Percentiles rank a stretch among this genome's conserved stretches.
These are phyloP conservation scores for Globodera rostochiensis DNA, from an alignment of 1,140 invertebrate species.

Conservation along the genomic window DNA sequence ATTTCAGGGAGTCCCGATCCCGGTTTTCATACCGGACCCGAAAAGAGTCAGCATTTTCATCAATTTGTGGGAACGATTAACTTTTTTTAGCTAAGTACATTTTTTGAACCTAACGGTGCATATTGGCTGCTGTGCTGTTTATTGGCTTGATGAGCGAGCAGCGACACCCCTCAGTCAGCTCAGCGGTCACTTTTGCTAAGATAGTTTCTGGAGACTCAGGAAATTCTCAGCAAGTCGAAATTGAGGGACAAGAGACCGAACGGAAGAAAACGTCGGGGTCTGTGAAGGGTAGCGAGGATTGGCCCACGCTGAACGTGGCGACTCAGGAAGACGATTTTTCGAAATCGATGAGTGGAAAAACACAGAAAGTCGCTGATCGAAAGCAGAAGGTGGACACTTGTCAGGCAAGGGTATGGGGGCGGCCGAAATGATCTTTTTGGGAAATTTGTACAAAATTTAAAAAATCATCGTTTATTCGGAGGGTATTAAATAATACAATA, in stretches of 20 bases:
- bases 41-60: neutral
- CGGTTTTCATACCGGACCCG: neutral
- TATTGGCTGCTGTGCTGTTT: neutral
- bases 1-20: neutral
- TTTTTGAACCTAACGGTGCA: neutral
- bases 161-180: neutral
- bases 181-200: neutral
- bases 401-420: no score
- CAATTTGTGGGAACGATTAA: no score
- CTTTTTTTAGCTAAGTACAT: neutral
- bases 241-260: neutral
- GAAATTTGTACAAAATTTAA: no score
- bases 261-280: neutral
- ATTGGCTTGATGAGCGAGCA: constrained; percentile 7
- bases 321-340: neutral
- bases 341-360: neutral
- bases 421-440: no score
- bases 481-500: no score
- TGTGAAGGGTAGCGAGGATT: neutral
- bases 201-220: constrained; percentile 1
- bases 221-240: neutral
- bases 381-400: neutral
- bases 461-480: no score
- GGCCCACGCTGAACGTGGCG: neutral
- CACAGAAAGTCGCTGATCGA: neutral